Percentiles rank a stretch among this genome's conserved stretches.
Conservation (phyloP, 1,140 invertebrate genomes). For the Acyrthosiphon pisum region DNA sequence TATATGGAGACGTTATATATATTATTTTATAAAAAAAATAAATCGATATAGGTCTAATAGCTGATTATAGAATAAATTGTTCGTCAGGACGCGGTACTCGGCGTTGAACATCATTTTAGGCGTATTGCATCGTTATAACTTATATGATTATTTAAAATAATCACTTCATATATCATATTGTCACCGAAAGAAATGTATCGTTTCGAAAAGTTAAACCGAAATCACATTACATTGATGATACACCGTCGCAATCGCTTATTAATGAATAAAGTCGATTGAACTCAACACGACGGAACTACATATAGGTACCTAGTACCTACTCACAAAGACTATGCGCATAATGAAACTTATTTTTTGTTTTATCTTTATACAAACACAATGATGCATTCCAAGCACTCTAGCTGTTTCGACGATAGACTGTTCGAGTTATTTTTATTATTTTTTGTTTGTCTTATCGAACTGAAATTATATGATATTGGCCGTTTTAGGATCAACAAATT, state of each 20-base stretch:
- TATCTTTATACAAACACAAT: not conserved
- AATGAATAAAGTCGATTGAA: not conserved
- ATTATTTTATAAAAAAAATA: not conserved
- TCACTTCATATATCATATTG: not conserved
- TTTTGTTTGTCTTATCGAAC: not conserved
- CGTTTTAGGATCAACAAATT: not conserved
- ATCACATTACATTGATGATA: not conserved
- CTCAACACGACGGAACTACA: not conserved
- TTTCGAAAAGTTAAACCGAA: not conserved
- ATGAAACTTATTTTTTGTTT: not conserved
- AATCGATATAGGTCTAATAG: not conserved
- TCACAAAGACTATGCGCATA: not conserved
- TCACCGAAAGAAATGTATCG: too few relatives aligned
- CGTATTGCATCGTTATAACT: not conserved
- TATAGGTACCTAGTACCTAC: too few relatives aligned
- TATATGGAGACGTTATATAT: too few relatives aligned
- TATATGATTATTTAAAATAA: not conserved
- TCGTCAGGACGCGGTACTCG: not conserved
- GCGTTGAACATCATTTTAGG: not conserved
- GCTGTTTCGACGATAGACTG: not conserved
- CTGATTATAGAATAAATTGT: not conserved
- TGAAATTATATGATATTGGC: not conserved
- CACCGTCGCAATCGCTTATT: not conserved
- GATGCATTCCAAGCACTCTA: not conserved
- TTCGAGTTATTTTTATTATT: not conserved